Percentiles rank a stretch among this genome's conserved stretches.
Evolutionary conservation across 2,888 invertebrate species (phyloP).

Genomic region (Lycocerus yunnanus): DNA sequence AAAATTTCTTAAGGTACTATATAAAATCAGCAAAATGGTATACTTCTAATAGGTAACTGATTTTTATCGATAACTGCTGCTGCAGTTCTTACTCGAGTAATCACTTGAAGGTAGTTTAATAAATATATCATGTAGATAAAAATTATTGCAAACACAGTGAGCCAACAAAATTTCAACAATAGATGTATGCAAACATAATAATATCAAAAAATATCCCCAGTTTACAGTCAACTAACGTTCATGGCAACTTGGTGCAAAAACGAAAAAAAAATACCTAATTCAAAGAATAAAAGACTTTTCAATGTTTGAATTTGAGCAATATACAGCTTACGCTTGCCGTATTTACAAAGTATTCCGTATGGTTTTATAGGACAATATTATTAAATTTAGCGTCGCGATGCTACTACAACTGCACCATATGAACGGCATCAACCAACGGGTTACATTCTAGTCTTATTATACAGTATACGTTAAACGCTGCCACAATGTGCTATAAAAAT

Average conservation of each 20-base stretch:
- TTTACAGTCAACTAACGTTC: too few species aligned
- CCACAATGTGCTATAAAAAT: slow-evolving; percentile 36
- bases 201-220: too few species aligned
- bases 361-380: slow-evolving; percentile 18
- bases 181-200: too few species aligned
- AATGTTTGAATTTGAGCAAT: not conserved
- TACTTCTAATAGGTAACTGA: too few species aligned
- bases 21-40: too few species aligned
- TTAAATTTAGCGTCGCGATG: slow-evolving; percentile 19
- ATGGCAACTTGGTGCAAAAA: not conserved
- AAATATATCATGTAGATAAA: too few species aligned
- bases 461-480: slow-evolving; percentile 26
- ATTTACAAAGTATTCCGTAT: slow-evolving; percentile 18
- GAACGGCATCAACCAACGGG: slow-evolving; percentile 1
- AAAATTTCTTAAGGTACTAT: too few species aligned
- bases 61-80: too few species aligned
- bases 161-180: too few species aligned
- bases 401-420: slow-evolving; percentile 17
- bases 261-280: not conserved
- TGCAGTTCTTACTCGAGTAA: too few species aligned
- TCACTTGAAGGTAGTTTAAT: too few species aligned
- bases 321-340: not conserved
- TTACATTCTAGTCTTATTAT: not conserved
- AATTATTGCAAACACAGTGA: too few species aligned
- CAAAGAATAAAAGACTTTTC: not conserved